Evolutionary conservation across 2,797 vertebrate species (phyloP).

Genomic region (Myotis vivesi): DNA sequence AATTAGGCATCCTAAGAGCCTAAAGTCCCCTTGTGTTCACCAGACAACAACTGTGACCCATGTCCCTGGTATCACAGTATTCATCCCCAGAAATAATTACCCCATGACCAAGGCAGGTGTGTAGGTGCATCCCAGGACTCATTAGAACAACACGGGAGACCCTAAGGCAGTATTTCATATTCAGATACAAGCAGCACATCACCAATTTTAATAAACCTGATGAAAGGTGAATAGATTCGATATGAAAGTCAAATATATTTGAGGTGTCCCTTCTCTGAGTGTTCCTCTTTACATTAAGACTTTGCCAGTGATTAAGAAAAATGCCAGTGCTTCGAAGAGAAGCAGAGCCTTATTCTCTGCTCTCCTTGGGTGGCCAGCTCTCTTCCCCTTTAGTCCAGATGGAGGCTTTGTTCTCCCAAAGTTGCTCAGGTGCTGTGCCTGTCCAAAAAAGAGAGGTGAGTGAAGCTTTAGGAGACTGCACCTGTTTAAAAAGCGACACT

Average conservation of each 20-base stretch:
- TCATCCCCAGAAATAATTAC: constrained; percentile 37
- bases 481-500: constrained; percentile 57
- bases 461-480: not conserved
- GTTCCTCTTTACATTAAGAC: constrained; percentile 61
- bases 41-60: not conserved
- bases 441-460: constrained; percentile 51
- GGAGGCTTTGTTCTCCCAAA: constrained; percentile 67
- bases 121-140: not conserved
- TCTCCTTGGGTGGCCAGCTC: constrained; percentile 20
- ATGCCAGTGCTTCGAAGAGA: not conserved
- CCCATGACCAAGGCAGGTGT: not conserved
- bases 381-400: constrained; percentile 46
- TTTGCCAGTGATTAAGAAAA: constrained; percentile 57
- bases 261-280: not conserved
- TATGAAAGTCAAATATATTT: constrained; percentile 64
- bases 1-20: constrained; percentile 27
- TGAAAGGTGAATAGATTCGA: constrained; percentile 56
- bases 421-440: constrained; percentile 33
- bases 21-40: not conserved
- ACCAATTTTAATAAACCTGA: constrained; percentile 55
- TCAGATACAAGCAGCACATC: not conserved
- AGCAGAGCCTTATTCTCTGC: constrained; percentile 27
- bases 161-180: not conserved
- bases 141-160: not conserved
- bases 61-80: not conserved